These are phyloP conservation scores for Urocolius indicus DNA, from an alignment of 2,113 vertebrate genomes.

Conservation along the genomic window DNA sequence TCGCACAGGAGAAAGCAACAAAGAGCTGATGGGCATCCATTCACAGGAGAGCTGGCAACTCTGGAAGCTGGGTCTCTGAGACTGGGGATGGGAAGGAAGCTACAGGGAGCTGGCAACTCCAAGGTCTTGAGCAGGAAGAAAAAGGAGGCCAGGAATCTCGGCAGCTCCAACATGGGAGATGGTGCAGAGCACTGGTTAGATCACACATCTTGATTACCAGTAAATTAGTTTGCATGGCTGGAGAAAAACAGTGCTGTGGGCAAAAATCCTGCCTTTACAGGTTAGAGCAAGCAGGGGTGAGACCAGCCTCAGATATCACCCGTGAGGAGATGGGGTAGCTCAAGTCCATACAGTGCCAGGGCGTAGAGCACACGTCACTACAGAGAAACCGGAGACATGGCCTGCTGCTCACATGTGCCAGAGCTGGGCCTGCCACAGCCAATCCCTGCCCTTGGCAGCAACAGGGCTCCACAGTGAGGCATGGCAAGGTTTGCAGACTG, in stretches of 20 bases:
- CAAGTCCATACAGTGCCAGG: not conserved
- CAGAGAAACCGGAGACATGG: not conserved
- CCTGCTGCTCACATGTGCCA: not conserved
- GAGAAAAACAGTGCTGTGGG: not conserved
- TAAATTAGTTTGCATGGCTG: conserved; percentile 27
- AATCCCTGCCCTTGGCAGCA: not conserved
- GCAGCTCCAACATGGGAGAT: not conserved
- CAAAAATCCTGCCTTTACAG: conserved; percentile 40
- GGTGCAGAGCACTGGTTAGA: not conserved
- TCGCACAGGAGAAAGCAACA: not conserved
- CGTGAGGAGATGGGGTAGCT: not conserved
- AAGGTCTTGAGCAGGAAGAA: not conserved
- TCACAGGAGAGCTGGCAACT: accelerated
- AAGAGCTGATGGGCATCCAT: not conserved
- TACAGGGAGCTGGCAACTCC: not conserved
- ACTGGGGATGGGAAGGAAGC: not conserved
- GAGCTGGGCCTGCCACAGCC: accelerated
- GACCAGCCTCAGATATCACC: not conserved
- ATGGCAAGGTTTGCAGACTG: not conserved
- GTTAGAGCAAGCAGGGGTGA: not conserved
- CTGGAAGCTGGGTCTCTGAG: not conserved
- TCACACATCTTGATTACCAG: not conserved
- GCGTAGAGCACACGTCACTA: not conserved
- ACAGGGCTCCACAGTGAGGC: accelerated
- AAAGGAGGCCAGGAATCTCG: not conserved